A percentile compares a stretch with the other conserved stretches of the same genome.
Evolutionary conservation across 2,113 vertebrate genomes (phyloP).

Genomic region (Verasper variegatus): DNA sequence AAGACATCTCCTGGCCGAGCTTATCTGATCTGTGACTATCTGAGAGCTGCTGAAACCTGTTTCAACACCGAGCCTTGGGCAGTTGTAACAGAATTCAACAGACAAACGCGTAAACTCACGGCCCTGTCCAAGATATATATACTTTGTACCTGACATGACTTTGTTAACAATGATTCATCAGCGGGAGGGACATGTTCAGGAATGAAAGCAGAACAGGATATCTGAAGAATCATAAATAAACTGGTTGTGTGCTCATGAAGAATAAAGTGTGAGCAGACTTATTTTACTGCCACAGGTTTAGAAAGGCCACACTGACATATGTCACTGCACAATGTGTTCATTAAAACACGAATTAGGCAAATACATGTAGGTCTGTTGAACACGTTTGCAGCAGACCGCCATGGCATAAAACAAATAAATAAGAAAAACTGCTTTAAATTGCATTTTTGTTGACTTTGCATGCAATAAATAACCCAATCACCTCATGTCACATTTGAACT

Average conservation of each 20-base stretch:
- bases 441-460: too few species aligned
- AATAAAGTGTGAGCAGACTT: too few species aligned
- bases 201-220: neutral
- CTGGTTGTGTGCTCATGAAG: too few species aligned
- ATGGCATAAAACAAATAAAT: too few species aligned
- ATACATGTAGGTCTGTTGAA: neutral
- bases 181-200: too few species aligned
- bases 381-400: neutral
- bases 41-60: conserved; percentile 49
- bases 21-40: conserved; percentile 69
- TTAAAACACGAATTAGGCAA: neutral
- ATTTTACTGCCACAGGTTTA: neutral
- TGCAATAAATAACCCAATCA: too few species aligned
- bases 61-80: conserved; percentile 66
- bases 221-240: neutral
- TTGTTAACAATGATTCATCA: conserved; percentile 19
- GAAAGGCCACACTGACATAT: neutral
- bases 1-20: conserved; percentile 47
- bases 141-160: conserved; percentile 17
- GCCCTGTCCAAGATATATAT: conserved; percentile 4
- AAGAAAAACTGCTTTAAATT: too few species aligned
- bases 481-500: too few species aligned
- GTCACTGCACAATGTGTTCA: neutral
- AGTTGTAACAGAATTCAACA: conserved; percentile 35
- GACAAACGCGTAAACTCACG: conserved; percentile 22